A percentile compares a stretch with the other conserved stretches of the same genome.
phyloP scores from a whole-genome alignment of 2,113 vertebrate species.

The Amphiprion percula region DNA sequence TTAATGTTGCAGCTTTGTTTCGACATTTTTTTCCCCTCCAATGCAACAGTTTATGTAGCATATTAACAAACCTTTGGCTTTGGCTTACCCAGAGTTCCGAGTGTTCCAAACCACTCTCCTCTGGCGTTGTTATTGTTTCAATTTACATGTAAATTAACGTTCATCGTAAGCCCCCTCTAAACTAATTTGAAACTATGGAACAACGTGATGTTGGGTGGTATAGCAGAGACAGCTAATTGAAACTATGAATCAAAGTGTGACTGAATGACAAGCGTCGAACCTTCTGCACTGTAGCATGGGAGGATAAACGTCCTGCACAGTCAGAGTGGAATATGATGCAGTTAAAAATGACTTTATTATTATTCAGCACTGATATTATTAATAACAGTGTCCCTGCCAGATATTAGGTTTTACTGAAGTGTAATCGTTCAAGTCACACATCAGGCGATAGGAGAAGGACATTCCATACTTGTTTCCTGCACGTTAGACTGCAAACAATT shows the following conservation, averaged over 20 bases:
- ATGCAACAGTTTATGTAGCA: background rate
- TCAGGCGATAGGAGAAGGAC: background rate
- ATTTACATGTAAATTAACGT: slow-evolving; percentile 79
- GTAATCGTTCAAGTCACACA: slow-evolving; percentile 11
- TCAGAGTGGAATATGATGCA: slow-evolving; percentile 37
- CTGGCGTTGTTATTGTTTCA: slow-evolving; percentile 52
- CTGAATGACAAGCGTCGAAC: slow-evolving; percentile 60
- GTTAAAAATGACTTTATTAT: slow-evolving; percentile 58
- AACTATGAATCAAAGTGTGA: slow-evolving; percentile 61
- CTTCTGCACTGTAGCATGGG: background rate
- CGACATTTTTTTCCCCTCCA: background rate
- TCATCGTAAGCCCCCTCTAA: slow-evolving; percentile 43
- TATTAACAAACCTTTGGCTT: background rate
- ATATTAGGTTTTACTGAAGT: slow-evolving; percentile 9
- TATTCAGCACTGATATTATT: slow-evolving; percentile 41
- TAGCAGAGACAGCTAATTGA: slow-evolving; percentile 61
- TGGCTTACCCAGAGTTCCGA: background rate
- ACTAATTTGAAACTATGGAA: slow-evolving; percentile 36
- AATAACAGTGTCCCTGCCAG: background rate
- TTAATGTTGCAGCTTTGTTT: too few relatives aligned
- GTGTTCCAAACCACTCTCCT: slow-evolving; percentile 1
- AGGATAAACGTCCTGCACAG: slow-evolving; percentile 26
- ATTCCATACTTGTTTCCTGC: background rate
- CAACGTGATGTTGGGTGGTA: slow-evolving; percentile 13
- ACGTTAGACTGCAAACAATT: slow-evolving; percentile 41